Conservation (phyloP, 2,888 invertebrate genomes). For the Xanthia icteritia region DNA sequence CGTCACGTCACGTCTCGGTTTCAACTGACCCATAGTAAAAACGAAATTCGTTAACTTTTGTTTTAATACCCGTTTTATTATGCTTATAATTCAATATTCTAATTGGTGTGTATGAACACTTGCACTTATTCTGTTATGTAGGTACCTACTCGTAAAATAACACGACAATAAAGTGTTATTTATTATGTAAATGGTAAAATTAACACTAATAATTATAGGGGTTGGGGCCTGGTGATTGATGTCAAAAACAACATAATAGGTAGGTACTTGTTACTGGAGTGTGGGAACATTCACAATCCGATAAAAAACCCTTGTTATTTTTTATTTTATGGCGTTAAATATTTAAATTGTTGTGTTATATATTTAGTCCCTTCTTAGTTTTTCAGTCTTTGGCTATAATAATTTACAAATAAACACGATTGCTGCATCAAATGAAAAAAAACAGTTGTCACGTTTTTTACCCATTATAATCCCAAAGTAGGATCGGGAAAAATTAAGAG, state of each 20-base stretch:
- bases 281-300: constrained; percentile 20
- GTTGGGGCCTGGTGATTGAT: constrained; percentile 29
- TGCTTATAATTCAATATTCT: constrained; percentile 4
- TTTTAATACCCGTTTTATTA: neutral
- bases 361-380: neutral
- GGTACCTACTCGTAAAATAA: neutral
- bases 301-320: neutral
- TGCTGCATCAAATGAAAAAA: neutral
- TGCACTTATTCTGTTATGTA: neutral
- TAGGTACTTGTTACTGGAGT: neutral
- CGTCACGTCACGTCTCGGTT: too few relatives aligned
- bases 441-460: neutral
- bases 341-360: neutral
- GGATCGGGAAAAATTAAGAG: neutral
- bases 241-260: constrained; percentile 6
- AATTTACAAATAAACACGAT: neutral
- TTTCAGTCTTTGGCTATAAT: neutral
- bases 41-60: neutral
- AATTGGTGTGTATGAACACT: neutral
- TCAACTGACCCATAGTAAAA: neutral
- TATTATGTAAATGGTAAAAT: constrained; percentile 12
- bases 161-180: neutral
- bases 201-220: neutral
- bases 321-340: neutral
- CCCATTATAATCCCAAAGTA: neutral